Evolutionary conservation across 2,797 vertebrate species (phyloP).

Genomic region (Onychomys leucogaster): DNA sequence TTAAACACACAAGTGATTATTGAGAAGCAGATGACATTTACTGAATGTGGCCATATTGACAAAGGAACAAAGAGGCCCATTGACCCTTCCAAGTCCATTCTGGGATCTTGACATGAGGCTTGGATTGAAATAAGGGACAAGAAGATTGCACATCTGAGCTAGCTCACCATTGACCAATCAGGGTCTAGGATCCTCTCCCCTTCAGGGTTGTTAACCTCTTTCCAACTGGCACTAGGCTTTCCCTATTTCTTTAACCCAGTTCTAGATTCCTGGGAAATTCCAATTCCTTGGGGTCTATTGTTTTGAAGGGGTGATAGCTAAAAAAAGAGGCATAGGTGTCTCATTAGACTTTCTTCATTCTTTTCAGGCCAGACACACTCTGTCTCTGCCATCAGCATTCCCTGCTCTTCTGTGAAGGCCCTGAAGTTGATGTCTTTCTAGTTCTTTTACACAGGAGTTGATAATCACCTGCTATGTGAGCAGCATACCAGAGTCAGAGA

Average conservation of each 20-base stretch:
- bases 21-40: neutral
- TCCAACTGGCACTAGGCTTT: neutral
- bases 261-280: neutral
- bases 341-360: neutral
- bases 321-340: neutral
- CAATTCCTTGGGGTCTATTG: neutral
- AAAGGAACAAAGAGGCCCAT: neutral
- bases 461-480: neutral
- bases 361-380: neutral
- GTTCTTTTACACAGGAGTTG: fast-evolving
- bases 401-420: neutral
- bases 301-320: neutral
- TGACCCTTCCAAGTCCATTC: neutral
- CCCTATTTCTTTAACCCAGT: too few relatives aligned
- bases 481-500: neutral
- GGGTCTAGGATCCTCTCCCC: neutral
- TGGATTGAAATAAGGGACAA: neutral
- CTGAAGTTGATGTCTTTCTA: neutral
- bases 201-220: neutral
- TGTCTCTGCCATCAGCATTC: neutral
- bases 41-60: neutral
- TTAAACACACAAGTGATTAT: neutral
- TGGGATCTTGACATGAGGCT: neutral
- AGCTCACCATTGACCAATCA: neutral
- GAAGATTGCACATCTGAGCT: neutral